Percentiles rank a stretch among this genome's conserved stretches.
These are phyloP conservation scores for Porites lutea DNA, from an alignment of 64 coral and sea anemone genomes.

Conservation along the genomic window DNA sequence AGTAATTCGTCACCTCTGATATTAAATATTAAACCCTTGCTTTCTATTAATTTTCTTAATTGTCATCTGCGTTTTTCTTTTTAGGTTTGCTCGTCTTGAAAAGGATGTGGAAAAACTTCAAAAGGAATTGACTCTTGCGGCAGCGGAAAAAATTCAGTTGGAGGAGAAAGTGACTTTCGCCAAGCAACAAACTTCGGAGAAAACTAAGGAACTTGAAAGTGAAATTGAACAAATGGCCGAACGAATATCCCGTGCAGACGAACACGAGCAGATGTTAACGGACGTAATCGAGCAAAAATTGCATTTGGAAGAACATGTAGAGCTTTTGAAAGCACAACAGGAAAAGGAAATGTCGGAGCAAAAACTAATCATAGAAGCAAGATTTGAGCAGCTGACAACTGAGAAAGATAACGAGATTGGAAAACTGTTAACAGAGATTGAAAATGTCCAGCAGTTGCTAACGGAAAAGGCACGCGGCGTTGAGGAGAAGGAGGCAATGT, in stretches of 20 bases:
- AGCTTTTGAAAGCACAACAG: background rate
- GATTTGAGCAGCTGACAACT: background rate
- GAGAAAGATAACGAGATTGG: background rate
- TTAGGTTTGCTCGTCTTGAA: slow-evolving; percentile 12
- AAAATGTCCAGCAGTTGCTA: background rate
- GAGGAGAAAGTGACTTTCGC: background rate
- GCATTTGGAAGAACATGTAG: slow-evolving; percentile 2
- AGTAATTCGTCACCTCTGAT: too few species aligned
- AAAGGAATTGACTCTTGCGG: background rate
- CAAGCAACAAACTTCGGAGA: background rate
- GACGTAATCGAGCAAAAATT: slow-evolving; percentile 19
- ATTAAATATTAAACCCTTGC: too few species aligned
- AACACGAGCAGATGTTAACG: slow-evolving; percentile 10
- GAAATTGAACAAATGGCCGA: background rate
- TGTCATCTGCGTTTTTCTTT: background rate
- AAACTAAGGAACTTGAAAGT: slow-evolving; percentile 6
- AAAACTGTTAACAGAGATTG: background rate
- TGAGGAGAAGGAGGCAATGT: background rate
- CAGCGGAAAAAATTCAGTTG: background rate
- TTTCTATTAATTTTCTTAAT: too few species aligned
- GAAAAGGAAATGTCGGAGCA: background rate
- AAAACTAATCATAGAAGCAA: background rate
- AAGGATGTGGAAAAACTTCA: slow-evolving; percentile 11
- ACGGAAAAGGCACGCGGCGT: background rate
- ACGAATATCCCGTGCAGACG: background rate